These are phyloP conservation scores for Mobula birostris DNA, from an alignment of 2,113 vertebrate genomes.

Conservation along the genomic window DNA sequence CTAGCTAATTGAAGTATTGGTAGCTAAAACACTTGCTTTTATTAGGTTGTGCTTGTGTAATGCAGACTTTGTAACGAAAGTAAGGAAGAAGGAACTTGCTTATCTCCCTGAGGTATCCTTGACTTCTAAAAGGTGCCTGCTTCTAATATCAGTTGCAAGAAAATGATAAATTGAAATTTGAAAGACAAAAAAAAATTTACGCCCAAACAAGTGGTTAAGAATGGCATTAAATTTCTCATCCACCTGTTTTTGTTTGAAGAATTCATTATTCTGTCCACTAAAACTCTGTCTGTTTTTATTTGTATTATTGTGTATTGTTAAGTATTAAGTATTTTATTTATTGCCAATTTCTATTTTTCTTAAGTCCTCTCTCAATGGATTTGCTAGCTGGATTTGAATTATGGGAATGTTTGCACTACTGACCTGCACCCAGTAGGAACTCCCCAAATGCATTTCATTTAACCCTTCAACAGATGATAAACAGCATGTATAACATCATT, in stretches of 20 bases:
- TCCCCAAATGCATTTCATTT: background rate
- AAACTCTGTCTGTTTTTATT: background rate
- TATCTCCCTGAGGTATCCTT: background rate
- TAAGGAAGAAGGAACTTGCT: background rate
- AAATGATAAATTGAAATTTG: background rate
- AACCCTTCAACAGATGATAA: background rate
- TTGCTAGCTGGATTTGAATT: background rate
- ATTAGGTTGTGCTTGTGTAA: background rate
- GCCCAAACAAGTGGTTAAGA: background rate
- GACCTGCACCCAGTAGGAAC: background rate
- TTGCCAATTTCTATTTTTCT: background rate
- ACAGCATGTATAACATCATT: background rate
- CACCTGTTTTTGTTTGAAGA: background rate
- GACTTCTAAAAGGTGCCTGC: background rate
- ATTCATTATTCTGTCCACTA: background rate
- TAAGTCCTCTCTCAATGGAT: background rate
- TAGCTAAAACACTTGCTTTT: background rate
- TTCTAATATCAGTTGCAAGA: background rate
- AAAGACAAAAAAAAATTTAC: background rate
- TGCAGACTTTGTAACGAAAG: background rate
- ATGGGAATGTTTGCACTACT: background rate
- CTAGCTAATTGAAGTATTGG: background rate
- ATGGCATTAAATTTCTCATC: background rate
- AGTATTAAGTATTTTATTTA: background rate
- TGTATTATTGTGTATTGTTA: background rate